Evolutionary conservation across 2,888 invertebrate genomes (phyloP), one percentile per base, ranked within the genome.

Genomic region (Cephus spinipes): DNA sequence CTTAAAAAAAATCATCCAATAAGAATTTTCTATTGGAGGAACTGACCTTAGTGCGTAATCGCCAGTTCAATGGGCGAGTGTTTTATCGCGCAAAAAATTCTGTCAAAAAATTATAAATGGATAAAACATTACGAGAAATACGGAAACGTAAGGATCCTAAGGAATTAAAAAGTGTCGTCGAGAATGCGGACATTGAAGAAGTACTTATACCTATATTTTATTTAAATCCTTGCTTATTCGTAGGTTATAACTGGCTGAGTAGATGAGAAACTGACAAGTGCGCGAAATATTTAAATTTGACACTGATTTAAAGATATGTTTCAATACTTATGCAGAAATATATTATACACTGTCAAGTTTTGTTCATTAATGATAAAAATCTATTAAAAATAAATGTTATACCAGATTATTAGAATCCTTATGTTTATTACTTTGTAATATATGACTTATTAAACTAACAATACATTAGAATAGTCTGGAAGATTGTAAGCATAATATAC

Each of bases 91-190:
- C 15, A 23, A 55, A 2, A 9, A 55, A 1, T 23, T 9, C 55
- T 23, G 15, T 55, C 9, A 9, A 2, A 23, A 55, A 2, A 23
- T 55, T 23, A 55, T 23, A 73, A 31, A 81, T 84, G 80, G 80
- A 81, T 69, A 55, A 73, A 12, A 78, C 76, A 75, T 80, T 81
- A 11, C 78, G 78, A 75, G 79, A 79, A 71, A 75, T 81, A 11
- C 31, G 76, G 11, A 35, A 69, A 11, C 77, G 77, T n/a, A 82
- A 87, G 30, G 82, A 85, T 79, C 79, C 76, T n/a, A 80, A 78
- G 12, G 80, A 77, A 11, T 79, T 87, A 32, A 81, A 83, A 35
- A 78, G 80, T 34, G 85, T 87, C 55, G 82, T 87, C 12, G 79
- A 79, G 9, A 81, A 76, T 30, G 71, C 79, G 15, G 69, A 82